Percentiles rank a stretch among this genome's conserved stretches.
These are phyloP conservation scores for Vireo griseus DNA, from an alignment of 2,797 vertebrate genomes.

Conservation along the genomic window DNA sequence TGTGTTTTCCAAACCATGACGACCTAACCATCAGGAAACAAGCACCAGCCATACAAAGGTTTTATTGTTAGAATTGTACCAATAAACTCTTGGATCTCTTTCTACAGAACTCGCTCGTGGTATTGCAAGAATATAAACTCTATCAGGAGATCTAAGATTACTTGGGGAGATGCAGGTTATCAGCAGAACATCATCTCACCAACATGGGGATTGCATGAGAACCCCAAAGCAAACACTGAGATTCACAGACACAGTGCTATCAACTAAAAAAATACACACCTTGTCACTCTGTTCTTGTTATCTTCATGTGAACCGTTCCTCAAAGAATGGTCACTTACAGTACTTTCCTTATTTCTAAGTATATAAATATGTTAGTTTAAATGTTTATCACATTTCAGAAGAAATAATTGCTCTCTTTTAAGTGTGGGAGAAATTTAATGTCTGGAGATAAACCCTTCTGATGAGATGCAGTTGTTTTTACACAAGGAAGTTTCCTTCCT, in stretches of 20 bases:
- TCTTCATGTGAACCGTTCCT: background rate
- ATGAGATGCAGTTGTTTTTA: background rate
- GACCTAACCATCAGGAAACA: background rate
- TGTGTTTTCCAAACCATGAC: background rate
- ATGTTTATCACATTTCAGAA: background rate
- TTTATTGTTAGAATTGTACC: background rate
- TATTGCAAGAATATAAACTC: background rate
- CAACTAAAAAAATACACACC: background rate
- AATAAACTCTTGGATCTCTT: background rate
- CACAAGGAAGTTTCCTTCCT: background rate
- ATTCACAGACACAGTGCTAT: background rate
- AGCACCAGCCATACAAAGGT: background rate
- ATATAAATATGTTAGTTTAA: background rate
- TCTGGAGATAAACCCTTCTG: background rate
- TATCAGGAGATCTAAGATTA: background rate
- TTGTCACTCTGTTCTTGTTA: background rate
- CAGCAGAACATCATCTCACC: background rate
- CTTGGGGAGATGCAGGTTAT: background rate
- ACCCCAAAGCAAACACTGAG: background rate
- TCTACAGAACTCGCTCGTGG: accelerated
- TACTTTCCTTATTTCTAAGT: background rate
- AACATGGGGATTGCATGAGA: background rate
- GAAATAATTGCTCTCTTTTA: background rate
- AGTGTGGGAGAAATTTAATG: background rate
- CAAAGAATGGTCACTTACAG: background rate